Base-by-base conservation (phyloP, 2,888 invertebrate species). In the Drosophila neutralis region DNA sequence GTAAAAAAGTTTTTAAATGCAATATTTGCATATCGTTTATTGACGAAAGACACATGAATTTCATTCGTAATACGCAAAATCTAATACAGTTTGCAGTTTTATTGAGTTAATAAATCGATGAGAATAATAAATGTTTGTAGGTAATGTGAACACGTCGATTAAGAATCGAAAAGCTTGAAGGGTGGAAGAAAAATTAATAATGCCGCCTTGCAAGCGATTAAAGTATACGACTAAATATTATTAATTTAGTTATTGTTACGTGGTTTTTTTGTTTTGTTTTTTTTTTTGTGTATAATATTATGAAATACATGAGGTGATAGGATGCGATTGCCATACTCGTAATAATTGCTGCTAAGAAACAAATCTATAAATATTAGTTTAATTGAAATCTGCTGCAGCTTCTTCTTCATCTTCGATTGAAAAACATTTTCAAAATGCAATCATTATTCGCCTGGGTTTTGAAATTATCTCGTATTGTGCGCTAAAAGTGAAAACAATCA, bases 1-100 rank as follows among this genome's bases (percentile, higher is more conserved):
- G 24, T 24, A 31, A 48, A 48, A 73, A 54, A 60, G 31, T 31
- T 64, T 78, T 72, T 68, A 66, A 66, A 67, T 51, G 64, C 65
- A 54, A 36, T 58, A 57, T 54, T 70, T 77, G 77, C 77, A 75
- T 69, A 31, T 65, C 31, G 65, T 57, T 79, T 76, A 69, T 69
- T 79, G 58, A 78, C 64, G 38, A 79, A 79, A 79, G 66, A 76
- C 73, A 70, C 76, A 68, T 63, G 21, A 62, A 42, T 61, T 67
- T 57, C 38, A 74, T 64, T 69, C 72, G 53, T 77, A 77, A 86
- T 83, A 77, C 79, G 78, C 83, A 76, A 75, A 7, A 58, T 73
- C 66, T 76, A 87, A 87, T 85, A 87, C 76, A 84, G 54, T 73
- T 87, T 84, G 75, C 67, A 68, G 62, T 73, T 85, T 82, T 74